These are phyloP conservation scores for Sterrhoptilus dennistouni DNA, from an alignment of 2,113 vertebrate genomes.

Conservation along the genomic window DNA sequence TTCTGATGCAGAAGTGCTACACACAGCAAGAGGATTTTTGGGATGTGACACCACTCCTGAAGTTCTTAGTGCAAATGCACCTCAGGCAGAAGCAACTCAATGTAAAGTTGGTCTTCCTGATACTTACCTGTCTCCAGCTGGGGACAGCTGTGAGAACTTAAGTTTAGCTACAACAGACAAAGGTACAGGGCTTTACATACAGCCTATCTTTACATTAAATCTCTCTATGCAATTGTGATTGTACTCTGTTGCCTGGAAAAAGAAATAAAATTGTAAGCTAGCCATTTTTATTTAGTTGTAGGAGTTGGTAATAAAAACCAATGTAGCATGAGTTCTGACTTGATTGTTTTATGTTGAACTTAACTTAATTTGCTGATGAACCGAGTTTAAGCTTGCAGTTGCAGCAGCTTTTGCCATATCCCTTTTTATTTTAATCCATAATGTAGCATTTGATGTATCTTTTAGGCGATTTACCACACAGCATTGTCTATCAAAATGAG, in stretches of 20 bases:
- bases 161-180: not conserved
- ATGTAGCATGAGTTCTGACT: not conserved
- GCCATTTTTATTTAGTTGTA: not conserved
- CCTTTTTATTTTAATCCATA: not conserved
- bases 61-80: not conserved
- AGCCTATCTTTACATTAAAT: not conserved
- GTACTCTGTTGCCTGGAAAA: not conserved
- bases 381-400: not conserved
- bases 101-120: constrained; percentile 67
- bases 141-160: constrained; percentile 46
- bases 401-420: not conserved
- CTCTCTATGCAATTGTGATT: not conserved
- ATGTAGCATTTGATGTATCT: not conserved
- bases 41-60: constrained; percentile 24
- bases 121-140: constrained; percentile 78
- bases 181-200: constrained; percentile 36
- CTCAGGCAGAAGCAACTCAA: constrained; percentile 39
- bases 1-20: constrained; percentile 2
- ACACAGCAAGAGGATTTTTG: constrained; percentile 49
- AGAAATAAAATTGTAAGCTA: not conserved
- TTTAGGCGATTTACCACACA: constrained; percentile 74
- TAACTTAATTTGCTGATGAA: not conserved
- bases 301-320: not conserved
- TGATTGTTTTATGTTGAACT: not conserved
- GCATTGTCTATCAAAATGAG: constrained; percentile 92